Base-by-base conservation (phyloP, 2,888 invertebrate species). In the Archips crataeganus region DNA sequence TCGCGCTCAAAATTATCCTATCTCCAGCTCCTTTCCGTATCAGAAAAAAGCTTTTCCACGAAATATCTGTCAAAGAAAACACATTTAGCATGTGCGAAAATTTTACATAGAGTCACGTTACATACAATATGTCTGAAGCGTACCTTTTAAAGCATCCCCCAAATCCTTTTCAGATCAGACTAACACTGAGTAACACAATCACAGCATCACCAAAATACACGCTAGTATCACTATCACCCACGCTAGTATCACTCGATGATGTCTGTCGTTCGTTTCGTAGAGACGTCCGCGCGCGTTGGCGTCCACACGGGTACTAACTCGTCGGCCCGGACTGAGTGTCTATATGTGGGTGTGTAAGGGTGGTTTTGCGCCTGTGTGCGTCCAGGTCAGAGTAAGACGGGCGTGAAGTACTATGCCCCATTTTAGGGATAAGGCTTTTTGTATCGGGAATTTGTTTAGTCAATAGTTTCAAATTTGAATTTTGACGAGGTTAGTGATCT, bases 301-400 rank as follows among this genome's bases (percentile, higher is more conserved):
- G 86, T 65, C 13, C 62, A 61, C 71, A 75, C 60, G 47, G 54
- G 61, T 47, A 76, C 74, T 74, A 77, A 76, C 74, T 74, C 76
- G 86, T 82, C 79, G 79, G 80, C 75, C 81, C 32, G 63, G 70
- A 63, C 70, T 63, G 74, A 77, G 78, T 81, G 81, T 78, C 79
- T 70, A 82, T 80, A 78, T 78, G 70, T 72, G 77, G 81, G 75
- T 77, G 75, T 74, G 79, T 80, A 70, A 76, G 87, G 89, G 87
- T 87, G 75, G 84, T 78, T 84, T 75, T 80, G 69, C 64, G 60
- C 0, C 6, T 79, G 91, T 90, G 89, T 87, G 88, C 70, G 80
- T 77, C 77, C 85, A 84, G 88, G 90, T 86, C 90, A 89, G 92
- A 47, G 91, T 90, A 82, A 88, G 88, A 91, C 90, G 89, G 85